Base-by-base conservation (phyloP, 2,888 invertebrate genomes). In the Helleia helle region DNA sequence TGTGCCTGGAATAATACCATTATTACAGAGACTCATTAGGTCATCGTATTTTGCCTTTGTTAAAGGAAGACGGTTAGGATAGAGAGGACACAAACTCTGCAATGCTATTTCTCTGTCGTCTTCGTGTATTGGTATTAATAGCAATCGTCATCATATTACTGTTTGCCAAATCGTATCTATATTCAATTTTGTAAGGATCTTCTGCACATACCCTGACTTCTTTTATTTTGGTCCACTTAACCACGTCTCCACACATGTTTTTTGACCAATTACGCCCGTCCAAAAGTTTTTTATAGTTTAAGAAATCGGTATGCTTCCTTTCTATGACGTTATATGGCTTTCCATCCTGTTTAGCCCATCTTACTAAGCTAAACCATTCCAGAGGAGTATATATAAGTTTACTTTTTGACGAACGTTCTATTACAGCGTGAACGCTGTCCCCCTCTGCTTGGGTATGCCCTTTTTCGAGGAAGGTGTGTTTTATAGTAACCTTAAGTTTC, bases 401-500 rank as follows among this genome's bases (percentile, higher is more conserved):
- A 25, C 25, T 25, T 3, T 25, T 25, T 25, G 25, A 9, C 3
- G 25, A 25, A 8, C 3, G 3, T n/a, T n/a, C 25, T 25, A 25
- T 25, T 2, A 9, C 3, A 3, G n/a, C 8, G 9, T n/a, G n/a
- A 6, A 25, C 8, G n/a, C 25, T 25, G n/a, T 25, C 25, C 9
- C 8, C 29, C 29, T 29, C 13, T 4, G 9, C 3, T 28, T 28
- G 28, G 9, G 28, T 28, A 12, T 29, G 29, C 8, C 29, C 29
- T 13, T 6, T 12, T 12, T 29, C 29, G 15, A 29, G n/a, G 29
- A 12, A 29, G 13, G 12, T 29, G 29, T 29, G 7, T 6, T 6
- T 29, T 12, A 29, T 29, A 11, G 29, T 31, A 22, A 44, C 39
- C n/a, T 29, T n/a, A 31, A 13, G 39, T 22, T 39, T 12, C 18